Evolutionary conservation across 1,140 invertebrate genomes (phyloP), one percentile per base, ranked within the genome.

Genomic region (Dreissena rostriformis): DNA sequence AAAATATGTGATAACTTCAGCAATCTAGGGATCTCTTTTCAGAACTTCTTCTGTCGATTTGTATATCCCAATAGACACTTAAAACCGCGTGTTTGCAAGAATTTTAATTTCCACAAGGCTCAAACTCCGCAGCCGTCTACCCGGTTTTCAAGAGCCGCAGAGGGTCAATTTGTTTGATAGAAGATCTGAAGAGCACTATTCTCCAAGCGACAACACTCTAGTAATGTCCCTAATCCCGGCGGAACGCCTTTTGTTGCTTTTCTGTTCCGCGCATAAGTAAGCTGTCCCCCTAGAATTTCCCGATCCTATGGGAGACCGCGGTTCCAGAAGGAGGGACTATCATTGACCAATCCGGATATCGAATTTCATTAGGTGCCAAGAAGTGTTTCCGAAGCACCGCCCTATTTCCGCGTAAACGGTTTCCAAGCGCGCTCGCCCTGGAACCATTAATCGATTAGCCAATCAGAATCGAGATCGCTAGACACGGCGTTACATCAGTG

Each of bases 191-290:
- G 66, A 76, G 82, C 85, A 85, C 85, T 86, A 80, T 75, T 79
- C 86, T 86, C 82, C 53, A 68, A 80, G 71, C 81, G 76, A 71
- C 82, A 72, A 81, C 87, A 79, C 84, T 76, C 87, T 84, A 86
- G 87, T 88, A 87, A 87, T 88, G 89, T 86, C 79, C 65, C 65
- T 73, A 86, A 90, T 82, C 90, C 90, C 91, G 86, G 87, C 89
- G 90, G 91, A 89, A 88, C 85, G 81, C 85, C 89, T 91, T 92
- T 92, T 92, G 91, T 92, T 92, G 91, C 89, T 89, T 90, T 91
- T 88, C 85, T 80, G 88, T 89, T 90, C 89, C 88, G 86, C 72
- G 68, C 85, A 87, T 87, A 88, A 88, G 87, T 87, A 84, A 82
- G 85, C 66, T 84, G 82, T 88, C 88, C 90, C 91, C 67, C 83